Evolutionary conservation across 2,113 vertebrate genomes (phyloP), one percentile per base, ranked within the genome.

Genomic region (Prunella himalayana): DNA sequence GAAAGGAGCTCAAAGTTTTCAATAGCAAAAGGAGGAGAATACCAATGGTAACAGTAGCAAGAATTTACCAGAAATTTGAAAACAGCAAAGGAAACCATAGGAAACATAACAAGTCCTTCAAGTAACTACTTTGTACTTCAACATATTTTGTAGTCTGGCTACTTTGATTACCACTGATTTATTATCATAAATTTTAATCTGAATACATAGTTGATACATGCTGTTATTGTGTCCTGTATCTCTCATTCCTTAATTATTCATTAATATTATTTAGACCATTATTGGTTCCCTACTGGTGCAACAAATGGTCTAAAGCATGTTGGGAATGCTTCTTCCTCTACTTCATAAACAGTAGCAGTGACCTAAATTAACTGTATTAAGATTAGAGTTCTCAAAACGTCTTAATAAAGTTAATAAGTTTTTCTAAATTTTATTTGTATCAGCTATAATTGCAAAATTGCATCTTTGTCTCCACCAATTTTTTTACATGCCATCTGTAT

Each of bases 401-500:
- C 11, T 65, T 23, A 15, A 53, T 45, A 66, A 21, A 31, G 6
- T 66, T 66, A 84, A 45, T 4, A 61, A 61, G 6, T 21, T 42
- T 59, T 71, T 42, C 7, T 30, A 59, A 78, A 71, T 75, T 12
- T 5, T 41, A 30, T 45, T 71, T 96, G 7, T 28, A 10, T 37
- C 57, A 39, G 9, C 21, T 45, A 11, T 31, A 65, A 78, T 57
- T 69, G 44, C 0, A 1, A 37, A 53, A 91, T 9, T 44, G 10
- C 2, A 22, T 33, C 12, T 41, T 84, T 56, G 77, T 56, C 50
- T 51, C 11, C 15, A 42, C 28, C 2, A 24, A 5, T 41, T 63
- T 83, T 82, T 84, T 28, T 75, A 33, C 6, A 31, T 22, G 4
- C 1, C 4, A 0, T 28, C 4, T 31, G 3, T 17, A 24, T 19